Conservation (phyloP, 2,113 vertebrate genomes). For the Clarias magur region DNA sequence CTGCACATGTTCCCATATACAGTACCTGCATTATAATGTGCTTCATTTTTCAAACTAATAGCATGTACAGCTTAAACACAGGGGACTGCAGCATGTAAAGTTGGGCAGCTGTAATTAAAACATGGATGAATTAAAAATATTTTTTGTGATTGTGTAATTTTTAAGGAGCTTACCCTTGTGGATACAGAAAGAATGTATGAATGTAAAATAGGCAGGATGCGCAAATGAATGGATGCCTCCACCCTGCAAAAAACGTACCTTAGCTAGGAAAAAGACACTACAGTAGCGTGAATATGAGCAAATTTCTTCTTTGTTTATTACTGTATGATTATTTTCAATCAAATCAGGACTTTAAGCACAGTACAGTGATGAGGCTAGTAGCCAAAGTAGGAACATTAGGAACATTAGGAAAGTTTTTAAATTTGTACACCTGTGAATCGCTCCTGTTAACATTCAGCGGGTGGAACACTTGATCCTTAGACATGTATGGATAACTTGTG, state of each 20-base stretch:
- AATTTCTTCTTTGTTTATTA: background rate
- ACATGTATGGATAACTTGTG: no score
- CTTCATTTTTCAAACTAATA: conserved; percentile 5
- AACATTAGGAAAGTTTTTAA: no score
- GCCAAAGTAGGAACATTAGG: no score
- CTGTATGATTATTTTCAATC: background rate
- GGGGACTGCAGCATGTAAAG: background rate
- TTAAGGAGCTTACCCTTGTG: background rate
- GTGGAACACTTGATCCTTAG: no score
- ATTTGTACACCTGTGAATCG: no score
- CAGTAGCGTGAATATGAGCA: background rate
- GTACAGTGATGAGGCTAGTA: no score
- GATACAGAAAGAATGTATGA: background rate
- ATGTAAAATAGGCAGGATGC: background rate
- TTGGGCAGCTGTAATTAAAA: conserved; percentile 12
- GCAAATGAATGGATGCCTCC: background rate
- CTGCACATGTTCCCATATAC: background rate
- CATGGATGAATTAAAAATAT: background rate
- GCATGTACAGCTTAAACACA: background rate
- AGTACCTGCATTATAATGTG: background rate
- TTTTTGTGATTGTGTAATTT: background rate
- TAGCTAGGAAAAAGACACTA: background rate
- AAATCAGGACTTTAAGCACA: no score
- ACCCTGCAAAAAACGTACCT: background rate
- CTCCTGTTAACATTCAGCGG: no score